Evolutionary conservation across 2,888 invertebrate species (phyloP).

Genomic region (Zonitis immaculata): DNA sequence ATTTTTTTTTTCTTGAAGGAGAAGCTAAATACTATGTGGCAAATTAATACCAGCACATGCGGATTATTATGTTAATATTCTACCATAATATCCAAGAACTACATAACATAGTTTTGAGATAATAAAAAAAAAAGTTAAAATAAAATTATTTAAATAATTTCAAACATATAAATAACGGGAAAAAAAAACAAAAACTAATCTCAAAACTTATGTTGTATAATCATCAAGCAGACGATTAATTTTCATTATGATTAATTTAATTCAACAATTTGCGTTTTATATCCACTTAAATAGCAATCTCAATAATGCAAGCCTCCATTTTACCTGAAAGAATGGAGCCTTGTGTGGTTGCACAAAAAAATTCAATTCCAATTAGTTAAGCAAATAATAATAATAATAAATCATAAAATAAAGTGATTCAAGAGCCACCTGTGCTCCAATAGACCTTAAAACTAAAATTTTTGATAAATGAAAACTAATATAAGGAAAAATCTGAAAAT

Average conservation of each 20-base stretch:
- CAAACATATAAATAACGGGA: not conserved
- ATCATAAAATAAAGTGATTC: conserved; percentile 5
- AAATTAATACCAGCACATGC: conserved; percentile 42
- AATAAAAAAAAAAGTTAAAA: conserved; percentile 8
- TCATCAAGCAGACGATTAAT: conserved; percentile 32
- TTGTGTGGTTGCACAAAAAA: conserved; percentile 68
- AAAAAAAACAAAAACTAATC: conserved; percentile 7
- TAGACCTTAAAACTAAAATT: conserved; percentile 9
- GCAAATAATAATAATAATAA: conserved; percentile 17
- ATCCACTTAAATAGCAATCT: conserved; percentile 46
- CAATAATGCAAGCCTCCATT: conserved; percentile 58
- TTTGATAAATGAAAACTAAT: conserved; percentile 7
- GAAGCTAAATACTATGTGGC: conserved; percentile 39
- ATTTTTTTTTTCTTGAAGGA: conserved; percentile 5
- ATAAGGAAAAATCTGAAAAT: conserved; percentile 10
- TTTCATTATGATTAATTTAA: conserved; percentile 26
- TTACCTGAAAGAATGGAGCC: conserved; percentile 85
- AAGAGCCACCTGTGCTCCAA: conserved; percentile 12
- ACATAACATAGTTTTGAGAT: conserved; percentile 39
- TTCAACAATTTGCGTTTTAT: conserved; percentile 23
- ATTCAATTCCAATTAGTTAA: conserved; percentile 53
- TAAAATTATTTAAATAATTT: conserved; percentile 5
- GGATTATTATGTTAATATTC: conserved; percentile 22
- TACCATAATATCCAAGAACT: conserved; percentile 33
- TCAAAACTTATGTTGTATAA: conserved; percentile 21